Conservation (phyloP, 2,113 vertebrate species). For the Hassar affinis region DNA sequence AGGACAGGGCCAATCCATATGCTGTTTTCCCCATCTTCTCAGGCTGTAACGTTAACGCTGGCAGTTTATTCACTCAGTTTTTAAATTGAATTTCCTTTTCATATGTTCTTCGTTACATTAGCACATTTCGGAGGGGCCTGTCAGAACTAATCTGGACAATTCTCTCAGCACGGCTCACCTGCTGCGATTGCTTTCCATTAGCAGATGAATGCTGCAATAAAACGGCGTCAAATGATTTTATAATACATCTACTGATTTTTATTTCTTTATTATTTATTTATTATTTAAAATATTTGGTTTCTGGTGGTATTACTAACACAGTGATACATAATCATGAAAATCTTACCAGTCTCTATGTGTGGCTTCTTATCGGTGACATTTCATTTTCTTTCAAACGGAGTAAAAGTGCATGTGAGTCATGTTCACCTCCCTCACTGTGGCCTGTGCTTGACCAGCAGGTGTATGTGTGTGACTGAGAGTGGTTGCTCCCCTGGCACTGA, state of each 20-base stretch:
- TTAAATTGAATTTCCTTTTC: slow-evolving; percentile 38
- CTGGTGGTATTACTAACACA: not conserved
- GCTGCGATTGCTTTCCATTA: slow-evolving; percentile 34
- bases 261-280: no score
- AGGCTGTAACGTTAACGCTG: not conserved
- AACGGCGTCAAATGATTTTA: not conserved
- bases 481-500: slow-evolving; percentile 19
- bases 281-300: not conserved
- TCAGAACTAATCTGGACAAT: slow-evolving; percentile 35
- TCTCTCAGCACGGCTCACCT: slow-evolving; percentile 2
- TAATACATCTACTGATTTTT: not conserved
- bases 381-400: slow-evolving; percentile 15
- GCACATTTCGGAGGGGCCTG: slow-evolving; percentile 4
- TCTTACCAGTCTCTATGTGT: not conserved
- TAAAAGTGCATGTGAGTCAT: slow-evolving; percentile 26
- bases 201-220: slow-evolving; percentile 21
- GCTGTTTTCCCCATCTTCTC: not conserved
- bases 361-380: slow-evolving; percentile 19
- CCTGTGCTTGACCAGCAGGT: slow-evolving; percentile 20
- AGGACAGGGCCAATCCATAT: not conserved
- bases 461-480: not conserved
- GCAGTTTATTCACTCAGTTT: slow-evolving; percentile 4
- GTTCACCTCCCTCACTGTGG: slow-evolving; percentile 2
- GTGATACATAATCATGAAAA: not conserved
- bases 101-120: slow-evolving; percentile 39